phyloP scores from a whole-genome alignment of 2,113 vertebrate species.

The Formicarius rufipectus region DNA sequence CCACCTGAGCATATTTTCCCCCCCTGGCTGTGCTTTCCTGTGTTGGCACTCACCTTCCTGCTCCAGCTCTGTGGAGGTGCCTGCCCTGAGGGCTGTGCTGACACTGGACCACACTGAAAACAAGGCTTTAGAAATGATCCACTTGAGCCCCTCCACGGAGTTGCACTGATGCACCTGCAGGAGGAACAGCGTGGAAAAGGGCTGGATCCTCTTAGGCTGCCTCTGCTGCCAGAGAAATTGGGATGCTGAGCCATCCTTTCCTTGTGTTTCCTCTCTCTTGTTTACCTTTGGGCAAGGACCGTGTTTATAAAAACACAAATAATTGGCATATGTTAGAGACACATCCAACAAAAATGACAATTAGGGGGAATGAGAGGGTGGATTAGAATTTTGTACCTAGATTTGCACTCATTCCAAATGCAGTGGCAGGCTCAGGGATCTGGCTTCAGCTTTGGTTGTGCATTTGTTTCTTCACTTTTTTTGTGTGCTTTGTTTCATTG shows the following conservation, averaged over 20 bases:
- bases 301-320: background rate
- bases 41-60: background rate
- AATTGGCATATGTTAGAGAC: background rate
- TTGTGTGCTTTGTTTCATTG: background rate
- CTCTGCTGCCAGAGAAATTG: background rate
- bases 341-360: background rate
- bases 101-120: background rate
- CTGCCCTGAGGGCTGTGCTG: background rate
- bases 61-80: background rate
- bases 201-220: background rate
- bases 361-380: background rate
- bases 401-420: background rate
- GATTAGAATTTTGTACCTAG: background rate
- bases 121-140: background rate
- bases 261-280: background rate
- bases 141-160: background rate
- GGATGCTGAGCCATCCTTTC: background rate
- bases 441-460: background rate
- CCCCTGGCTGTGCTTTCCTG: background rate
- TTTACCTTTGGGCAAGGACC: slow-evolving; percentile 39
- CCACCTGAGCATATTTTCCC: background rate
- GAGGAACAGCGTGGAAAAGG: background rate
- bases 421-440: background rate
- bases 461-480: background rate
- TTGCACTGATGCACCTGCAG: background rate